Percentiles rank a stretch among this genome's conserved stretches.
Conservation (phyloP, 2,888 invertebrate species). For the Orgyia antiqua region DNA sequence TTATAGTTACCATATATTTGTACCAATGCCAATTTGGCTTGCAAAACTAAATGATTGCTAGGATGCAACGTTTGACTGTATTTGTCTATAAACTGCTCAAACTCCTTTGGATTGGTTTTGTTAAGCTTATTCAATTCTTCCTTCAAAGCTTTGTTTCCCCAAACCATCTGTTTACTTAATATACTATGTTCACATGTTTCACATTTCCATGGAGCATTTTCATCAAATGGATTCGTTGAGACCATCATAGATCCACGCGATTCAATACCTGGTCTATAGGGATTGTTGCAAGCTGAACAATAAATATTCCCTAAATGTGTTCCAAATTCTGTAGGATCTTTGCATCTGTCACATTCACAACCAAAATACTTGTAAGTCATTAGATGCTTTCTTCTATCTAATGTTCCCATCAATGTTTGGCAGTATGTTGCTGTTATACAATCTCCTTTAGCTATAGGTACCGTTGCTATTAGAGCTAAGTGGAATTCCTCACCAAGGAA, state of each 20-base stretch:
- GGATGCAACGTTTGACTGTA: conserved; percentile 81
- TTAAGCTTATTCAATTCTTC: conserved; percentile 77
- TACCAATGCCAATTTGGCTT: conserved; percentile 82
- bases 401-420: conserved; percentile 83
- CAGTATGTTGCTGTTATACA: conserved; percentile 84
- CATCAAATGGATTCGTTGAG: conserved; percentile 79
- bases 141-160: conserved; percentile 80
- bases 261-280: conserved; percentile 35
- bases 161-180: conserved; percentile 77
- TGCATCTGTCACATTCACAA: conserved; percentile 82
- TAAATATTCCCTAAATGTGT: conserved; percentile 80
- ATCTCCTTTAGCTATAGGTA: conserved; percentile 82
- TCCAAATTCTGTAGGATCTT: conserved; percentile 83
- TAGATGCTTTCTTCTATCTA: conserved; percentile 80
- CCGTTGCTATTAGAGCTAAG: conserved; percentile 81
- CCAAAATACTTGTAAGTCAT: conserved; percentile 81
- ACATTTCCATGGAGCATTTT: conserved; percentile 81
- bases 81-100: conserved; percentile 81
- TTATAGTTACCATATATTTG: conserved; percentile 82
- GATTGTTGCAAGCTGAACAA: conserved; percentile 80
- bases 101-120: conserved; percentile 69
- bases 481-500: conserved; percentile 79
- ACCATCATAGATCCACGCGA: conserved; percentile 69
- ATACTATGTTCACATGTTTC: conserved; percentile 79
- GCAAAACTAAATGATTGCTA: conserved; percentile 81